Conservation (phyloP, 2,113 vertebrate species). For the Gyps fulvus region DNA sequence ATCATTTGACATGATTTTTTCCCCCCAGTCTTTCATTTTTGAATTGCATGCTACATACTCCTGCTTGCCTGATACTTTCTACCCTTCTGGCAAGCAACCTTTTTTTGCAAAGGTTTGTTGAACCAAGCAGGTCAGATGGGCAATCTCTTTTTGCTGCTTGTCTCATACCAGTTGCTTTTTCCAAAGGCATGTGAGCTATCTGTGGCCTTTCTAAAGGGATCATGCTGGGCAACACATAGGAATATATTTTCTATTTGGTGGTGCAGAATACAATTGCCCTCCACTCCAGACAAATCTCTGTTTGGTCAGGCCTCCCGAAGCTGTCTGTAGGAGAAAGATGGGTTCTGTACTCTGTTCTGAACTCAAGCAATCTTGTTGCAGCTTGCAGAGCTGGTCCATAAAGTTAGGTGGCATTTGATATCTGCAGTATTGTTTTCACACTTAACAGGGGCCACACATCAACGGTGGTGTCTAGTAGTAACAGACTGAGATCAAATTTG, state of each 20-base stretch:
- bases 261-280: fast-evolving
- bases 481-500: not conserved
- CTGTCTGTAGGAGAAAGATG: not conserved
- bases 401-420: not conserved
- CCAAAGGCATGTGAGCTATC: not conserved
- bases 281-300: not conserved
- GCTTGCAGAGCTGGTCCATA: not conserved
- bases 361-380: not conserved
- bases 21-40: not conserved
- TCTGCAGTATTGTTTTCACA: not conserved
- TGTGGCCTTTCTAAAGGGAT: not conserved
- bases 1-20: not conserved
- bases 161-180: not conserved
- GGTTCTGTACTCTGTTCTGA: not conserved
- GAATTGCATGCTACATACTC: not conserved
- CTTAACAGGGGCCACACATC: not conserved
- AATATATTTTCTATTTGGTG: not conserved
- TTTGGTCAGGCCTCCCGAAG: not conserved
- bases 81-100: not conserved
- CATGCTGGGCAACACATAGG: not conserved
- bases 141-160: not conserved
- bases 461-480: not conserved
- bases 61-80: not conserved
- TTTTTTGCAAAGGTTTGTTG: not conserved
- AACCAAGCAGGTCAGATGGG: not conserved